Conservation (phyloP, 2,888 invertebrate species). For the Eledone cirrhosa region DNA sequence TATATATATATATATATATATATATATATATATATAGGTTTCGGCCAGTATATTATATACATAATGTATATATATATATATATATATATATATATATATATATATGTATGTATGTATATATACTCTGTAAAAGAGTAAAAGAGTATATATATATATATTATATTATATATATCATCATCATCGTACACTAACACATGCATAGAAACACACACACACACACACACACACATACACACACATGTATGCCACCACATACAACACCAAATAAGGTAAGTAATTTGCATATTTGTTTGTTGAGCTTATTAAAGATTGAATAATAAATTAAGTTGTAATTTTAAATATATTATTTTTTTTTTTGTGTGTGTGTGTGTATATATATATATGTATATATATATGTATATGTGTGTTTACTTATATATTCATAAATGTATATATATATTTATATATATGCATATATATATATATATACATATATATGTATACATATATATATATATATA, state of each 20-base stretch:
- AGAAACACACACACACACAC: not conserved
- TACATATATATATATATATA: not conserved
- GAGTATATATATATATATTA: not conserved
- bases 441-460: constrained; percentile 17
- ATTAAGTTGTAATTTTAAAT: no score
- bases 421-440: not conserved
- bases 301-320: no score
- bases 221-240: not conserved
- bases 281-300: not conserved
- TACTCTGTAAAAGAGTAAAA: not conserved
- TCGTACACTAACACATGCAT: not conserved
- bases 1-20: not conserved
- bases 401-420: not conserved
- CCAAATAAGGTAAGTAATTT: no score
- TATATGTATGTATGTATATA: not conserved
- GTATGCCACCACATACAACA: not conserved
- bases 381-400: not conserved
- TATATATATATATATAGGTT: not conserved
- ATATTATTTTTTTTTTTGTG: no score
- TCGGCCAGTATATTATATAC: not conserved
- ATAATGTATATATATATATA: no score
- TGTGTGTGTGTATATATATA: not conserved
- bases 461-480: not conserved
- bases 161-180: not conserved
- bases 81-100: not conserved